A percentile compares a stretch with the other conserved stretches of the same genome.
phyloP scores from a whole-genome alignment of 2,797 vertebrate genomes.

The Eulemur coronatus region DNA sequence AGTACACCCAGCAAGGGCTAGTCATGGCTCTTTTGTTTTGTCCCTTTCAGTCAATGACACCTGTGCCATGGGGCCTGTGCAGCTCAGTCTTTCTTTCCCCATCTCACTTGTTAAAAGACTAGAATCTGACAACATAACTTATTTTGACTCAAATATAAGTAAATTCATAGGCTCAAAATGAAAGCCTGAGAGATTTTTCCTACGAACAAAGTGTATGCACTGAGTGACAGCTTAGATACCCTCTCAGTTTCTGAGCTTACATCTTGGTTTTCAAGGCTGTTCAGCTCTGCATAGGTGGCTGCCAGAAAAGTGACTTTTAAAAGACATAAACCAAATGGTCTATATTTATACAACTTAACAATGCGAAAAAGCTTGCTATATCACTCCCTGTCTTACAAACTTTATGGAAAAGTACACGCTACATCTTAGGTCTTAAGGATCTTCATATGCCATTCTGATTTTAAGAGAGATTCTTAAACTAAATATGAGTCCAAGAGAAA shows the following conservation, averaged over 20 bases:
- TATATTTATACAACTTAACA: neutral
- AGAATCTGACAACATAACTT: neutral
- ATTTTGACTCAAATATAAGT: neutral
- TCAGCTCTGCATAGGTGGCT: neutral
- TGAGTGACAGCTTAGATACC: neutral
- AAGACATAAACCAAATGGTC: neutral
- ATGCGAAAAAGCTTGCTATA: neutral
- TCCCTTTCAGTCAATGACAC: neutral
- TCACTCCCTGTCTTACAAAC: neutral
- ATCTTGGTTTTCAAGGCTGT: neutral
- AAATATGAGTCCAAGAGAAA: conserved; percentile 28
- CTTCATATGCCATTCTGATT: neutral
- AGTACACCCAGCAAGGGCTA: neutral
- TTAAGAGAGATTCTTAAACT: conserved; percentile 31
- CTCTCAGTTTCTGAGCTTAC: neutral
- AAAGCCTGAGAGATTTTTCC: neutral
- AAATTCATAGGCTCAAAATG: neutral
- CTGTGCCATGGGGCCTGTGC: neutral
- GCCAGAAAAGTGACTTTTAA: neutral
- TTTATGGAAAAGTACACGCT: neutral
- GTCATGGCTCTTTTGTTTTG: neutral
- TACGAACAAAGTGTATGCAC: neutral
- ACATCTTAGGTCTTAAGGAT: neutral
- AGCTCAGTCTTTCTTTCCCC: neutral
- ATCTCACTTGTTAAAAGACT: neutral